Base-by-base conservation (phyloP, 2,888 invertebrate species). In the Ptychoptera albimana region DNA sequence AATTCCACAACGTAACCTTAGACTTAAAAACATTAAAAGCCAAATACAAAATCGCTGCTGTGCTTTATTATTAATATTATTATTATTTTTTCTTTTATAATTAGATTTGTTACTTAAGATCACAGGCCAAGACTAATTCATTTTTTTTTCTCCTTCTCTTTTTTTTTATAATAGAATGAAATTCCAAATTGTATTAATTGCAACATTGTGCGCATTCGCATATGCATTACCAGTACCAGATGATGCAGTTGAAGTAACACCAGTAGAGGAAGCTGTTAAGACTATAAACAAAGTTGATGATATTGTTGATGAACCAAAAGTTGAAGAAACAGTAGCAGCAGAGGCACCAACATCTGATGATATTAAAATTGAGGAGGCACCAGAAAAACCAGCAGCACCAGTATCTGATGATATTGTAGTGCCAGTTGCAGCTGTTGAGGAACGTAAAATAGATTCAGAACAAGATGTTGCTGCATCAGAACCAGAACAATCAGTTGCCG, bases 161-260 rank as follows among this genome's bases (percentile, higher is more conserved):
- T 30, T 47, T 11, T 14, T n/a, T n/a, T n/a, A n/a, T 54, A 55
- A 37, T 52, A 59, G 57, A 54, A 60, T 62, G 61, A 61, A 62
- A 52, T 57, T 55, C 49, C 60, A 61, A 53, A 49, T 61, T 48
- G 51, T 57, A 46, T 55, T 60, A 41, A 46, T 61, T 43, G 54
- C 57, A 47, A 55, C 57, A 39, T 51, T 60, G 43, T 55, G 58
- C 46, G 55, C 53, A 34, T 51, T 55, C 49, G 59, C 54, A 10
- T 55, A 57, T 35, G 50, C 59, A 41, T 50, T 56, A n/a, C 61
- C 61, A 9, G 52, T 61, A 12, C 61, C 61, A 45, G 61, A 61
- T 52, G 61, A 60, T 49, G 61, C 60, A 44, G 57, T 55, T 39
- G 51, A 54, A 2, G 48, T 54, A n/a, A 48, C 50, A 41, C 51